These are phyloP conservation scores for Pungitius pungitius DNA, from an alignment of 2,113 vertebrate genomes.

Conservation along the genomic window DNA sequence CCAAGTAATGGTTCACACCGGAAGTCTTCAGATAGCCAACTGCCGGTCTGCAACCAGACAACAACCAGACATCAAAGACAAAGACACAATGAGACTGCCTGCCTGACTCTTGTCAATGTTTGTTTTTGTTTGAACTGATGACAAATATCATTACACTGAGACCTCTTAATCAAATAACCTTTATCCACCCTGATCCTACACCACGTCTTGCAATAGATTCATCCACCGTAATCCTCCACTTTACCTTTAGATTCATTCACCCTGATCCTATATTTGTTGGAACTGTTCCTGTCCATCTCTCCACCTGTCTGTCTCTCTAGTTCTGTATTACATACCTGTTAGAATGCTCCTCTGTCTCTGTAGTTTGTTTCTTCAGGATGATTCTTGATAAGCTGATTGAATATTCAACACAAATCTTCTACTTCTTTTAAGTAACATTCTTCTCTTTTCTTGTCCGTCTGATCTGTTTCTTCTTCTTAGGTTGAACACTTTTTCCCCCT, in stretches of 20 bases:
- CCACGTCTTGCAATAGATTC: too few relatives aligned
- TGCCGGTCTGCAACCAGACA: conserved; percentile 3
- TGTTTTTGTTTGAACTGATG: not conserved
- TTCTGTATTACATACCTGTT: not conserved
- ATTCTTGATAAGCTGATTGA: conserved; percentile 39
- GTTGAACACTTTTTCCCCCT: not conserved
- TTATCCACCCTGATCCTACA: not conserved
- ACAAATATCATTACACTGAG: conserved; percentile 12
- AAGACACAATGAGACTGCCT: not conserved
- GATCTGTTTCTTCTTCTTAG: not conserved
- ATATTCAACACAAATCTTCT: not conserved
- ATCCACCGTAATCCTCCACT: not conserved
- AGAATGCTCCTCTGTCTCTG: not conserved
- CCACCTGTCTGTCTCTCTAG: not conserved
- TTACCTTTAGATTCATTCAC: too few relatives aligned
- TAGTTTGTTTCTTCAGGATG: not conserved
- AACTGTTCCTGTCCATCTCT: not conserved
- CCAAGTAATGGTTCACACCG: not conserved
- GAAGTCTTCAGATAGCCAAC: not conserved
- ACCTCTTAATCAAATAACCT: conserved; percentile 7
- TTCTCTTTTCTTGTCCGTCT: not conserved
- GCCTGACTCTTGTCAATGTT: not conserved
- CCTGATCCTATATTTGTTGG: too few relatives aligned
- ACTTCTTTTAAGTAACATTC: not conserved
- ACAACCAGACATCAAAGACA: not conserved